phyloP scores from a whole-genome alignment of 2,888 invertebrate species.

The Frankliniella intonsa region DNA sequence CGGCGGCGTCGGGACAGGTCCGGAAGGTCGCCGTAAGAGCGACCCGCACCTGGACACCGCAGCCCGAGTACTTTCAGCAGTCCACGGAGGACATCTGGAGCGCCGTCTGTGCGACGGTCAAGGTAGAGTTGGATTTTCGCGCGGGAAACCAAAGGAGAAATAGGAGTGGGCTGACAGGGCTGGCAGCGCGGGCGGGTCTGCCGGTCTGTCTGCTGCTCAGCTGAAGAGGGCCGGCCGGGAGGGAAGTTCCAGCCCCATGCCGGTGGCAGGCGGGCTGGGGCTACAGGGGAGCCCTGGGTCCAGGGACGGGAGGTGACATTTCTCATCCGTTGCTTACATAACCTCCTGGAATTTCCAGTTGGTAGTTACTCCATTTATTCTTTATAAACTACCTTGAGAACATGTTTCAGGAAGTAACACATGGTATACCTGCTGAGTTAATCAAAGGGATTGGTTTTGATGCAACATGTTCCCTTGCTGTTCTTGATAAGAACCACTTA shows the following conservation, averaged over 20 bases:
- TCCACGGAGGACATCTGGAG: constrained; percentile 86
- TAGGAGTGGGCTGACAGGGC: no score
- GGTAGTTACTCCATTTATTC: no score
- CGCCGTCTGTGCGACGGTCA: constrained; percentile 65
- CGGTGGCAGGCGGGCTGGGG: neutral
- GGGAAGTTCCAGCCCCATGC: neutral
- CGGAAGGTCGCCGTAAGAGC: constrained; percentile 57
- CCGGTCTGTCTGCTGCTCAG: neutral
- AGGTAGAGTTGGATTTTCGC: constrained; percentile 53
- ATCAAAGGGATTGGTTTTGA: constrained; percentile 91
- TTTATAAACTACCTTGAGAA: no score
- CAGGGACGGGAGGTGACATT: no score
- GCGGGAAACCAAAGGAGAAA: no score
- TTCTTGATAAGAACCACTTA: constrained; percentile 62
- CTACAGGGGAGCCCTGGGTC: no score
- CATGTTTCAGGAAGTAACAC: constrained; percentile 55
- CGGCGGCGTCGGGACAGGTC: constrained; percentile 60
- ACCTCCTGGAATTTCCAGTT: no score
- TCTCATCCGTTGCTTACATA: no score
- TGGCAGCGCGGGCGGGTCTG: neutral
- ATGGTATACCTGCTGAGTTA: constrained; percentile 50
- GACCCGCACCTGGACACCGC: constrained; percentile 73
- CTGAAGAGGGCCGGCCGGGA: neutral
- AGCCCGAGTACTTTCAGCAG: constrained; percentile 78
- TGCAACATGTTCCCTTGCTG: constrained; percentile 91